Base-by-base conservation (phyloP, 1,140 invertebrate genomes). In the Drosophila lacertosa region DNA sequence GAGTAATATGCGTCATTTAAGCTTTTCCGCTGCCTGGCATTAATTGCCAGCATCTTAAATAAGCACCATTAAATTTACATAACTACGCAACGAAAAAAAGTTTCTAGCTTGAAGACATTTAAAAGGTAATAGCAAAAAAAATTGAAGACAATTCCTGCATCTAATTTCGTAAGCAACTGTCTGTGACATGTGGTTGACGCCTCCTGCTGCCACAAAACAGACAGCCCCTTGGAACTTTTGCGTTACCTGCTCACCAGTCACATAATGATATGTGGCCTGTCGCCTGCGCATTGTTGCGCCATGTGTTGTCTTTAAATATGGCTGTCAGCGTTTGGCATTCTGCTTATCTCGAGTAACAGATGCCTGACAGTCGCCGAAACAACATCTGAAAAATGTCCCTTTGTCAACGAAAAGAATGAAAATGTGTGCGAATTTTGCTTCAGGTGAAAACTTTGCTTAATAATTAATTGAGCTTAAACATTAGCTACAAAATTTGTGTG, bases 1-100 rank as follows among this genome's bases (percentile, higher is more conserved):
- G 63, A 63, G 65, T 74, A 74, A 86, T 68, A 48, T 60, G 58
- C 57, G 9, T 18, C 29, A 51, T 62, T 68, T 62, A 35, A 18
- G 47, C 13, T 9, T 9, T 22, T 29, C 59, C 59, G 54, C 20
- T 33, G 39, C 32, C 32, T 33, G 39, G 26, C 47, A 47, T 68
- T 53, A 68, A 54, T 68, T 62, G 45, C 54, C 42, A 42, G 50
- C 33, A 42, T 69, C 50, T 64, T 37, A 63, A 69, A 69, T 44
- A 45, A 22, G 15, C 13, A 20, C 33, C 45, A 57, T 57, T 29
- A 65, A 69, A 64, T 63, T 55, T 69, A 29, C 48, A 48, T 57
- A 40, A 53, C 24, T 15, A 53, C 35, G 3, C 26, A 11, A 3
- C 7, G 6, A 9, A 9, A 18, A 67, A 51, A n/a, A n/a, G n/a